Base-by-base conservation (phyloP, 2,797 vertebrate genomes). In the Pangasius djambal region DNA sequence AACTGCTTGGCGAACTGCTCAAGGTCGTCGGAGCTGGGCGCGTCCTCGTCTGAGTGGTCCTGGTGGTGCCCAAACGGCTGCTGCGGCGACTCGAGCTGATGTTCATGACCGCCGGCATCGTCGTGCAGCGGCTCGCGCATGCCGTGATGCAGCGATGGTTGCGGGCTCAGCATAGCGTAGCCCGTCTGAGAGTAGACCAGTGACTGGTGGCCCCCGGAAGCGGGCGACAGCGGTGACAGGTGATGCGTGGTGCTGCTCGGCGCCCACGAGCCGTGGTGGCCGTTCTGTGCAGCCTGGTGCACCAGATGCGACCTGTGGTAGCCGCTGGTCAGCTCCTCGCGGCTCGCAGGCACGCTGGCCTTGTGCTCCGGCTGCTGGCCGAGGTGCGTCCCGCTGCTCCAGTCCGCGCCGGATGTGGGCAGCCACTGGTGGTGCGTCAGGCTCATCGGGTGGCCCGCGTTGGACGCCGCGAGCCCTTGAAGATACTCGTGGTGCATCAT, bases 401-500 rank as follows among this genome's bases (percentile, higher is more conserved):
- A 98, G 94, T 98, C 97, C 94, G 97, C 98, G 95, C 97, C 97
- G 90, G 97, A 97, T 89, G 97, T 96, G 92, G 98, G 97, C 92
- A 98, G 94, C 98, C 98, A 99, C 97, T 99, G 98, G 94, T 98
- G 98, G 93, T 98, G 98, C 93, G 97, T 97, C 91, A 98, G 96
- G 95, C 97, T 98, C 96, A 99, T 97, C 91, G 98, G 97, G 94
- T 98, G 98, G 92, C 97, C 98, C 93, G 98, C 97, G 95, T 98
- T 97, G 94, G 97, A 97, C 28, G 97, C 97, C 93, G 97, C 97
- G 88, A 99, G 96, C 94, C 98, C 97, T 92, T 98, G 97, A 93
- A 98, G 95, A 94, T 98, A 99, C 95, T 99, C 98, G 95, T 98
- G 98, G 97, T 99, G 98, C 97, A 99, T 98, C 97, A 99, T 98